Percentiles rank a stretch among this genome's conserved stretches.
phyloP scores from a whole-genome alignment of 1,140 invertebrate genomes.

The Caenorhabditis latens region DNA sequence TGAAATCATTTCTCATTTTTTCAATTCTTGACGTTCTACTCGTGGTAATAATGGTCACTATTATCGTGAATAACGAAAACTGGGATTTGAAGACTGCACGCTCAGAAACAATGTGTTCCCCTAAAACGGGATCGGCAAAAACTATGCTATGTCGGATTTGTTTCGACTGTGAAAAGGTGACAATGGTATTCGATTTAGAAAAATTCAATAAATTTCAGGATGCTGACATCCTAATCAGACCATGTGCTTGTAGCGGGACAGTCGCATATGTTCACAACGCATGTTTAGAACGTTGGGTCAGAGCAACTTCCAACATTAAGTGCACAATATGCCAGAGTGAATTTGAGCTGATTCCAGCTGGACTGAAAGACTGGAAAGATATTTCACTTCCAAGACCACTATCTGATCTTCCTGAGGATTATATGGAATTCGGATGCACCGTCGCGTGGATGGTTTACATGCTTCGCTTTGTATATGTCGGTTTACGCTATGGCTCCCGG shows the following conservation, averaged over 20 bases:
- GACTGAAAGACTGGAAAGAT: slow-evolving; percentile 43
- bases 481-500: neutral
- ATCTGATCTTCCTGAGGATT: slow-evolving; percentile 45
- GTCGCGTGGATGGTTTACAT: slow-evolving; percentile 60
- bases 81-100: neutral
- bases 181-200: neutral
- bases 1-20: neutral
- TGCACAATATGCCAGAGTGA: slow-evolving; percentile 59
- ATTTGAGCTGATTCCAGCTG: slow-evolving; percentile 39
- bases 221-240: slow-evolving; percentile 2
- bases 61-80: slow-evolving; percentile 11
- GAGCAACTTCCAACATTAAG: slow-evolving; percentile 20
- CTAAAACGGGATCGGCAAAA: neutral
- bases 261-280: slow-evolving; percentile 52
- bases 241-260: slow-evolving; percentile 52
- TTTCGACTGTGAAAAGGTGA: slow-evolving; percentile 17
- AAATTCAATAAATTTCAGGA: neutral
- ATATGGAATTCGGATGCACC: slow-evolving; percentile 57
- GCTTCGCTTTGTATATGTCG: slow-evolving; percentile 34
- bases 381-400: slow-evolving; percentile 48
- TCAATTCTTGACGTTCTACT: slow-evolving; percentile 14
- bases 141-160: slow-evolving; percentile 22
- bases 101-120: neutral
- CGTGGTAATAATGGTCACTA: neutral
- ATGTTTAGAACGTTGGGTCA: slow-evolving; percentile 57